Conservation (phyloP, 2,888 invertebrate species). For the Tenthredo notha region DNA sequence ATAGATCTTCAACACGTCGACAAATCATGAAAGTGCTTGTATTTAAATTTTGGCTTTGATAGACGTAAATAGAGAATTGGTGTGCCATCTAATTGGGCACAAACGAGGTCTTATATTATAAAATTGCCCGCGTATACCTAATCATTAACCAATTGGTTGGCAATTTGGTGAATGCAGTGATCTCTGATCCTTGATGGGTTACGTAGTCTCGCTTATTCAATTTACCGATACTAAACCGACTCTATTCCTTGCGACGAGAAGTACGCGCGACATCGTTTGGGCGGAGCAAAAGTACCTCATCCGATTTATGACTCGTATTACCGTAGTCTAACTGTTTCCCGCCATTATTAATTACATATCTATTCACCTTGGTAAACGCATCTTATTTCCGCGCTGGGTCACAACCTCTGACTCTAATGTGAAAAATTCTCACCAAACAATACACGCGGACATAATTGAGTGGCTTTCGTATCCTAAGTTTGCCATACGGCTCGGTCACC, state of each 20-base stretch:
- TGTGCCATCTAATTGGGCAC: neutral
- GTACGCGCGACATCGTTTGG: slow-evolving; percentile 47
- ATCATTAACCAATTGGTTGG: slow-evolving; percentile 27
- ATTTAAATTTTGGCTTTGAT: neutral
- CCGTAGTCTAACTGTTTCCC: slow-evolving; percentile 29
- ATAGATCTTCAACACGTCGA: neutral
- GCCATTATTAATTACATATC: slow-evolving; percentile 40
- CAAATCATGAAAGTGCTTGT: neutral
- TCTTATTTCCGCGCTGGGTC: slow-evolving; percentile 22
- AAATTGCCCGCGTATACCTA: slow-evolving; percentile 12
- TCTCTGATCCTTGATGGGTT: slow-evolving; percentile 2
- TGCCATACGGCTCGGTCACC: neutral
- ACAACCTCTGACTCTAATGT: slow-evolving; percentile 7
- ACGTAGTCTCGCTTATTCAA: slow-evolving; percentile 31
- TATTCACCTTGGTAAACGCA: slow-evolving; percentile 13
- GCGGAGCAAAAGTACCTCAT: slow-evolving; percentile 45
- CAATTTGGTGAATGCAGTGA: slow-evolving; percentile 23
- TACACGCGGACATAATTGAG: slow-evolving; percentile 2
- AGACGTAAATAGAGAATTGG: neutral
- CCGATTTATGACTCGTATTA: slow-evolving; percentile 49
- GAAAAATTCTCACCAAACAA: slow-evolving; percentile 21
- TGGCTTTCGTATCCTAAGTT: neutral
- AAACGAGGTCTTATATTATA: slow-evolving; percentile 7
- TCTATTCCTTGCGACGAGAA: slow-evolving; percentile 19
- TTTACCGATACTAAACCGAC: slow-evolving; percentile 19